Base-by-base conservation (phyloP, 2,113 vertebrate species). In the Sardina pilchardus region DNA sequence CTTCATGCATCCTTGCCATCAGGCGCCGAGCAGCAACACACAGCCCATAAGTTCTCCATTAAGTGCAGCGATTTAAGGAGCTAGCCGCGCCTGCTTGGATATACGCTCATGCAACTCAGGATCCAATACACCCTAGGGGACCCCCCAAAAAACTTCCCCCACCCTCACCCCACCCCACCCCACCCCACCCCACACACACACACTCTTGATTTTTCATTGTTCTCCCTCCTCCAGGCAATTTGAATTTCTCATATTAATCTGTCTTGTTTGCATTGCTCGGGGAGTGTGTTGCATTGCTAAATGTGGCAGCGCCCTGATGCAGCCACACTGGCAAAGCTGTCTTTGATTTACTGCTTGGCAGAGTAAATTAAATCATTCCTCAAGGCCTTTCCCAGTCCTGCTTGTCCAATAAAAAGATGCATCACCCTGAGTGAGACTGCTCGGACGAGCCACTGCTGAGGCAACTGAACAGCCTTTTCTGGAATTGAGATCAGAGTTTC, bases 321-420 rank as follows among this genome's bases (percentile, higher is more conserved):
- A 43, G 82, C 12, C 43, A 34, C 81, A 50, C 83, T 43, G 59
- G 34, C 81, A 78, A 78, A 44, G 56, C 43, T 44, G 50, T 14
- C 36, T 81, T 80, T 42, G 42, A 85, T 84, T 48, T 88, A 88
- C 48, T 82, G 82, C 85, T 81, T 84, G 19, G 43, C 24, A 87
- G 83, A 80, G 87, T 85, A 88, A 93, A 92, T 93, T 90, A 92
- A 93, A 93, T 93, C 88, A 90, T 91, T 91, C 87, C 87, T 92
- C 91, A 92, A 91, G 91, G 91, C 90, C 82, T 30, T 47, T 83
- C 85, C 81, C 86, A 89, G 85, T 94, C 90, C 87, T 80, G 88
- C 83, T 85, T 86, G 89, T 91, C 91, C 91, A 86, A 91, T 86
- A 89, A 90, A 91, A 85, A 89, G 89, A 92, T 91, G 90, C 82